Evolutionary conservation across 2,888 invertebrate species (phyloP).

Genomic region (Amiota communis): DNA sequence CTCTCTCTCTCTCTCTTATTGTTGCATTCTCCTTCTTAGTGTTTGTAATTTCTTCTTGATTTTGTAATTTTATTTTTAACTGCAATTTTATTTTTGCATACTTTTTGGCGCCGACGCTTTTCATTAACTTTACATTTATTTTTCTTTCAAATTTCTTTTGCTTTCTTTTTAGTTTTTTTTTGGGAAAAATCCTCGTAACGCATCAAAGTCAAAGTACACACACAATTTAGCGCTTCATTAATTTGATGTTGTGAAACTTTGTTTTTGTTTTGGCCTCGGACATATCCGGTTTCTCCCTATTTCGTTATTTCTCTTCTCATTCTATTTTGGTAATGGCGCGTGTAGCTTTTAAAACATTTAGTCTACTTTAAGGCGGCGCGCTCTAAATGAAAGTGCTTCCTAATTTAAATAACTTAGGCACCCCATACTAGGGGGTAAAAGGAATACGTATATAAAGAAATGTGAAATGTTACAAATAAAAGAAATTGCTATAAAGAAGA

Average conservation of each 20-base stretch:
- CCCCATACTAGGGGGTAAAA: too few relatives aligned
- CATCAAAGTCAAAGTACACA: conserved; percentile 19
- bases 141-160: not conserved
- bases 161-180: not conserved
- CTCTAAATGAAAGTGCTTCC: conserved; percentile 1
- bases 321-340: not conserved
- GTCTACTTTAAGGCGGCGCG: conserved; percentile 25
- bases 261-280: conserved; percentile 9
- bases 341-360: conserved; percentile 37
- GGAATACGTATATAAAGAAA: conserved; percentile 6
- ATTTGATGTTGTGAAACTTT: conserved; percentile 44
- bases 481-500: not conserved
- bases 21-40: conserved; percentile 50
- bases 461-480: not conserved
- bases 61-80: conserved; percentile 40
- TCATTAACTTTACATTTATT: conserved; percentile 24
- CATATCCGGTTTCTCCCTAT: not conserved
- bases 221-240: conserved; percentile 47
- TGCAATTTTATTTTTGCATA: conserved; percentile 34
- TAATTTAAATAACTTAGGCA: conserved; percentile 15
- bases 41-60: conserved; percentile 34
- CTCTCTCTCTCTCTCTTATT: too few relatives aligned
- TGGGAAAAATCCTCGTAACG: conserved; percentile 1
- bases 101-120: conserved; percentile 30
- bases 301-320: not conserved